Evolutionary conservation across 1,140 invertebrate species (phyloP).

Genomic region (Streblospio benedicti): DNA sequence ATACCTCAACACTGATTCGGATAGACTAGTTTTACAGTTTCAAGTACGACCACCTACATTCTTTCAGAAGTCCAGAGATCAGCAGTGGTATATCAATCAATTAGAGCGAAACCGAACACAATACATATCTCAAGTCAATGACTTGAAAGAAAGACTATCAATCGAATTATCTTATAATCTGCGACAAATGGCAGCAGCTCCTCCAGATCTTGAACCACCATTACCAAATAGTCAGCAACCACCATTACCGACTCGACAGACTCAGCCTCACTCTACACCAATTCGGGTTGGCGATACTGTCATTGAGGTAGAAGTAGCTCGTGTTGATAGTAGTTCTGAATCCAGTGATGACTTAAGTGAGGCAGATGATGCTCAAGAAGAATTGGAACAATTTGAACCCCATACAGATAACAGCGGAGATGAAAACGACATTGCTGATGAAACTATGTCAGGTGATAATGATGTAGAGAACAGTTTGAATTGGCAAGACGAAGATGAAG

Average conservation of each 20-base stretch:
- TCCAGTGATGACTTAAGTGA: too few species aligned
- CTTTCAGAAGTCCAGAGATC: conserved; percentile 83
- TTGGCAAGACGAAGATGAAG: conserved; percentile 11
- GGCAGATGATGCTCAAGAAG: conserved; percentile 41
- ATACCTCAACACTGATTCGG: conserved; percentile 54
- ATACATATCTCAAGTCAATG: conserved; percentile 69
- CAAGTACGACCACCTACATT: conserved; percentile 87
- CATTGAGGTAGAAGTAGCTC: conserved; percentile 55
- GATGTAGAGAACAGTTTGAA: conserved; percentile 55
- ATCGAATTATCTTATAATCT: conserved; percentile 63
- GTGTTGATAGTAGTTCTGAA: too few species aligned
- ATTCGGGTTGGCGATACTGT: conserved; percentile 25
- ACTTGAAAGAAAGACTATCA: conserved; percentile 70
- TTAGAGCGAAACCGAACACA: conserved; percentile 71
- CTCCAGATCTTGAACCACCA: conserved; percentile 64
- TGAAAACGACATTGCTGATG: conserved; percentile 72
- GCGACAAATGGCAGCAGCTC: conserved; percentile 54
- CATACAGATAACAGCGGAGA: conserved; percentile 56
- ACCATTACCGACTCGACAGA: not conserved
- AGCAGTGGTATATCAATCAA: conserved; percentile 87
- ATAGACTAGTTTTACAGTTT: conserved; percentile 54
- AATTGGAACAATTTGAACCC: conserved; percentile 33
- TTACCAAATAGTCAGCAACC: not conserved
- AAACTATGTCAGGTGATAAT: conserved; percentile 68
- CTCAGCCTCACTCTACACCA: not conserved